Conservation (phyloP, 2,888 invertebrate species). For the Mechanitis mazaeus region DNA sequence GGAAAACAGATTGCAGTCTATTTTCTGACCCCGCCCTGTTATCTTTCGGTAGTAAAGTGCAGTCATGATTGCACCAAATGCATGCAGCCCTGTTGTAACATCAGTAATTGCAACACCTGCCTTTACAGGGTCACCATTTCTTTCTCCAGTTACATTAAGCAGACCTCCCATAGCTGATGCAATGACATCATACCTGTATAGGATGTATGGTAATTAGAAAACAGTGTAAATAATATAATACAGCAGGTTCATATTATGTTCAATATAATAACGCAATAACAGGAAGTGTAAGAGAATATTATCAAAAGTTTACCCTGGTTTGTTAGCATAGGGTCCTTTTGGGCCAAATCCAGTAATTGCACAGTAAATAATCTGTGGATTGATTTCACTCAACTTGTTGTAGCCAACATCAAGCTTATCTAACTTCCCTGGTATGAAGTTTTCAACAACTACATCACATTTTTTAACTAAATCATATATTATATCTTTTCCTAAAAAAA, state of each 20-base stretch:
- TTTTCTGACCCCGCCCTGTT: conserved; percentile 91
- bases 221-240: too few relatives aligned
- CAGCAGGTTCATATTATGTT: too few relatives aligned
- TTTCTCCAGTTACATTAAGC: conserved; percentile 91
- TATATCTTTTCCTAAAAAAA: conserved; percentile 67
- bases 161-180: conserved; percentile 95
- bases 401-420: conserved; percentile 87
- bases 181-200: conserved; percentile 89
- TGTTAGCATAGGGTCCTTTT: conserved; percentile 87
- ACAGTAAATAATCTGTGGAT: conserved; percentile 92
- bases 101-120: conserved; percentile 96
- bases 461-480: conserved; percentile 83
- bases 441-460: conserved; percentile 94
- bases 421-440: conserved; percentile 94
- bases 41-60: conserved; percentile 86
- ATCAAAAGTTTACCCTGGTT: conserved; percentile 80
- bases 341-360: conserved; percentile 95
- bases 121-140: conserved; percentile 90
- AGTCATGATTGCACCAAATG: conserved; percentile 95
- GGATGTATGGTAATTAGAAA: too few relatives aligned
- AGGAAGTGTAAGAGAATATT: not conserved
- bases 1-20: conserved; percentile 94
- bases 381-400: conserved; percentile 79
- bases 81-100: conserved; percentile 93
- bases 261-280: too few relatives aligned